A percentile compares a stretch with the other conserved stretches of the same genome.
phyloP scores from a whole-genome alignment of 2,113 vertebrate genomes.

The Tyto alba region DNA sequence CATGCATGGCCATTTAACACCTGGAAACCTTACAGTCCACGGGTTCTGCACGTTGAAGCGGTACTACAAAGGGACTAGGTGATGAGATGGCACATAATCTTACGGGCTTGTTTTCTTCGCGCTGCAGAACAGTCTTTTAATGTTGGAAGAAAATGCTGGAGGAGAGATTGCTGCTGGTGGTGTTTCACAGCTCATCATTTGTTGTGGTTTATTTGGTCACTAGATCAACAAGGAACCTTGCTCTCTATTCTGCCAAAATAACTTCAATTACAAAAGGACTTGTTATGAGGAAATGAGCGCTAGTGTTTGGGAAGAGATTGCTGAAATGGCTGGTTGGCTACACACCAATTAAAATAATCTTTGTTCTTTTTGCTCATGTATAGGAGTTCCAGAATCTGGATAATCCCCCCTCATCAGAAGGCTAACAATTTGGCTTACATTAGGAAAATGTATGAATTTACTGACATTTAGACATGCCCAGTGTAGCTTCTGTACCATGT shows the following conservation, averaged over 20 bases:
- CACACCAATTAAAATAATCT: background rate
- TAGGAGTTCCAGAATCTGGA: background rate
- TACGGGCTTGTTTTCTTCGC: background rate
- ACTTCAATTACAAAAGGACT: background rate
- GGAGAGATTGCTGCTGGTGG: background rate
- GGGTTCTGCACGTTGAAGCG: background rate
- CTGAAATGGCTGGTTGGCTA: background rate
- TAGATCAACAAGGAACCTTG: background rate
- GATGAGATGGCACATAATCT: background rate
- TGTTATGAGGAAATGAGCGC: background rate
- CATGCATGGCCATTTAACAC: accelerated
- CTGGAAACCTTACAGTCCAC: background rate
- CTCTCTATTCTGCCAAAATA: background rate
- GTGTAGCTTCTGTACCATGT: background rate
- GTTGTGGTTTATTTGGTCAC: slow-evolving; percentile 17
- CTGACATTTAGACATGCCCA: background rate
- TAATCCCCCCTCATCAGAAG: background rate
- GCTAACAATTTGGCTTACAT: background rate
- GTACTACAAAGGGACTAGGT: background rate
- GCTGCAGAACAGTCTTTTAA: background rate
- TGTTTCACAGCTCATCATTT: background rate
- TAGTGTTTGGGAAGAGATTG: background rate
- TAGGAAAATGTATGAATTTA: background rate
- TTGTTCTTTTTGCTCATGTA: background rate
- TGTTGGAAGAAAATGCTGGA: background rate